Evolutionary conservation across 2,113 vertebrate genomes (phyloP).

Genomic region (Actenoides lindsayi): DNA sequence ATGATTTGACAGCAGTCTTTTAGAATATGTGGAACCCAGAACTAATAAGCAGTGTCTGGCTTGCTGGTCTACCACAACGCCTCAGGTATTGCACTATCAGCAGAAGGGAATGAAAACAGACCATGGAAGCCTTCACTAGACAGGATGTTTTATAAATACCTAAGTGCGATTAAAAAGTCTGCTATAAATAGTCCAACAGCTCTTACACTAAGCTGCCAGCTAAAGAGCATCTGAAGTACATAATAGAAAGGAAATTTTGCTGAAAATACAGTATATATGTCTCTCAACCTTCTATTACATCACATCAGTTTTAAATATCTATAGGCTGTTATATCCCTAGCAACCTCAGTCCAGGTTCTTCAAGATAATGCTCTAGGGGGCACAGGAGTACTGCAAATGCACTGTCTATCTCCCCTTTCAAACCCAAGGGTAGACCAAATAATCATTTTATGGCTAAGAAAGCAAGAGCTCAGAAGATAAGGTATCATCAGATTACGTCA

Average conservation of each 20-base stretch:
- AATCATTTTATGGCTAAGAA: neutral
- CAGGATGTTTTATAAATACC: slow-evolving; percentile 44
- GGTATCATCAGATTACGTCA: neutral
- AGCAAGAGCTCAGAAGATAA: neutral
- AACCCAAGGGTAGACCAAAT: neutral
- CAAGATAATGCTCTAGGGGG: neutral
- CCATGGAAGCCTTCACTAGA: neutral
- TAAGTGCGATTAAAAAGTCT: neutral
- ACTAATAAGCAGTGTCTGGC: neutral
- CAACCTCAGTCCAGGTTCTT: neutral
- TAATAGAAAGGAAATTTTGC: neutral
- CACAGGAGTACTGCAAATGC: neutral
- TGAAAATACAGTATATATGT: neutral
- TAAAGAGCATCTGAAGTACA: slow-evolving; percentile 6
- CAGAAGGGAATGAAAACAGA: slow-evolving; percentile 28
- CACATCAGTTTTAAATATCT: neutral
- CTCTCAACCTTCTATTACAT: neutral
- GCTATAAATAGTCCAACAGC: slow-evolving; percentile 61
- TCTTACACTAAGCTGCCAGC: neutral
- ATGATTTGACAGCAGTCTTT: neutral
- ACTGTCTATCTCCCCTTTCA: neutral
- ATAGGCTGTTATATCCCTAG: neutral
- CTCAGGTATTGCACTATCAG: slow-evolving; percentile 7
- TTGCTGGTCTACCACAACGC: neutral
- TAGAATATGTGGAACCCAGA: neutral